Conservation (phyloP, 2,113 vertebrate genomes). For the Notiomystis cincta region DNA sequence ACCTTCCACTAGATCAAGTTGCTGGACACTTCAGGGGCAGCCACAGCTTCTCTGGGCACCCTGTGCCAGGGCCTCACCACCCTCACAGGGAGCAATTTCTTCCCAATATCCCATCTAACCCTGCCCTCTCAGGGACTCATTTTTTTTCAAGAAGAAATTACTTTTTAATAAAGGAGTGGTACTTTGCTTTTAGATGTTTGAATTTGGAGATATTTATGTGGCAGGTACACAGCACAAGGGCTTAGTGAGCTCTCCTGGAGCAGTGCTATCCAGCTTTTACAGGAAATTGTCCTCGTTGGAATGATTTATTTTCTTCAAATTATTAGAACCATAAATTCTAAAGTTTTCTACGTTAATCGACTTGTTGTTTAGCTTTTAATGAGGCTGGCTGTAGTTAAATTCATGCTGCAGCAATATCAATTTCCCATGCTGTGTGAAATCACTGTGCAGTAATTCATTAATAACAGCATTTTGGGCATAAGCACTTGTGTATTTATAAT, state of each 20-base stretch:
- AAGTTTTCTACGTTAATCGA: neutral
- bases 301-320: neutral
- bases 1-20: neutral
- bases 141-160: neutral
- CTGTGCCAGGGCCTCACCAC: neutral
- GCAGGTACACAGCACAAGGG: neutral
- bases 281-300: neutral
- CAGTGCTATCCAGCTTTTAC: neutral
- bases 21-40: neutral
- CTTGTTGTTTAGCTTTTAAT: constrained; percentile 25
- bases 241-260: neutral
- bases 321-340: neutral
- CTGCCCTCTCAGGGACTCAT: neutral
- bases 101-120: neutral
- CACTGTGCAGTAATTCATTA: constrained; percentile 34
- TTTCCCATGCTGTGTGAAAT: constrained; percentile 40
- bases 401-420: constrained; percentile 30
- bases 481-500: constrained; percentile 22
- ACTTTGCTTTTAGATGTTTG: neutral
- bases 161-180: neutral
- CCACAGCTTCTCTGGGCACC: neutral
- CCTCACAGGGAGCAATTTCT: neutral
- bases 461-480: constrained; percentile 11
- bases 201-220: neutral
- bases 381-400: constrained; percentile 35